Evolutionary conservation across 2,113 vertebrate genomes (phyloP), one percentile per base, ranked within the genome.

Genomic region (Zosterops pallidus): DNA sequence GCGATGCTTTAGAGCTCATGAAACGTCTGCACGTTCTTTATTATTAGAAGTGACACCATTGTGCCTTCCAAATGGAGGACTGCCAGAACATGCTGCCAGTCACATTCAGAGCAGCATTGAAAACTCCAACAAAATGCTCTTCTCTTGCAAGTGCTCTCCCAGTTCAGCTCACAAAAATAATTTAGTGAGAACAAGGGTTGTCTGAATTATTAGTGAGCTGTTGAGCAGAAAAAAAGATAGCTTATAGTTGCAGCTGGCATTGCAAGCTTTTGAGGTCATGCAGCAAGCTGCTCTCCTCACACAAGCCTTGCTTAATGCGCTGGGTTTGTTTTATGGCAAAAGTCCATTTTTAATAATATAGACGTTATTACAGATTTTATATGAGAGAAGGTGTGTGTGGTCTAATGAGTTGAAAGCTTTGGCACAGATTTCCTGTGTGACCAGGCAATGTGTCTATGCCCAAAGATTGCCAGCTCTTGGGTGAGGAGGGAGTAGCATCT

Each of bases 101-200:
- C 95, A 96, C 94, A 96, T 96, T 94, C 92, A 96, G 78, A 95
- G 65, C 89, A 92, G 92, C 94, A 89, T 11, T 93, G 89, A 92
- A 93, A 93, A 89, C 81, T 65, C 92, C 24, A 55, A 93, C 77
- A 94, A 94, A 96, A 95, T 29, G 89, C 95, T 97, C 92, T 97
- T 46, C 84, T 96, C 92, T 95, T 1, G 76, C 96, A 94, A 97
- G 93, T 94, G 94, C 91, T 96, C 95, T 96, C 95, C 96, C 96
- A 95, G 94, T 96, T 97, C 96, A 97, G 95, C 94, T 97, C 95
- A 94, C 97, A 97, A 96, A 97, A 97, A 97, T 96, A 97, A 97
- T 97, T 97, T 86, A 96, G 76, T 0, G 25, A 95, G 91, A 96
- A 96, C 81, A 96, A 97, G 96, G 84, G 91, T 91, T 92, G 94